These are phyloP conservation scores for Xestia rhomboidea DNA, from an alignment of 2,888 invertebrate genomes.

Conservation along the genomic window DNA sequence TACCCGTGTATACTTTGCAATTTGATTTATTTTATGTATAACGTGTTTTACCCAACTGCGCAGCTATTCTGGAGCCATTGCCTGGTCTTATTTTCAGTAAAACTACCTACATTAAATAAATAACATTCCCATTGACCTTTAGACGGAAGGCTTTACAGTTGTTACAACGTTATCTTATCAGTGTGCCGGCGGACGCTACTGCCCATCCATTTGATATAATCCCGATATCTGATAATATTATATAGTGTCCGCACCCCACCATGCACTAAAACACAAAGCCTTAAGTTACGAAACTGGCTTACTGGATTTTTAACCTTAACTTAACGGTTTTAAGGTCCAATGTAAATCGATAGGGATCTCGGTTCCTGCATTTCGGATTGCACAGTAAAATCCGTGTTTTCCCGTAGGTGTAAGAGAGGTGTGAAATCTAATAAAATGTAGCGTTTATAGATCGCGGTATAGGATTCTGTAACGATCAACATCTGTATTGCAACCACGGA, in stretches of 20 bases:
- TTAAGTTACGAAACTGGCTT: background rate
- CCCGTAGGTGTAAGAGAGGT: constrained; percentile 47
- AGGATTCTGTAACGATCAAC: constrained; percentile 47
- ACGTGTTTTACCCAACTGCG: background rate
- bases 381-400: constrained; percentile 12
- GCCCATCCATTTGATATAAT: constrained; percentile 40
- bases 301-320: background rate
- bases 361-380: constrained; percentile 20
- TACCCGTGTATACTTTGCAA: background rate
- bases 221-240: constrained; percentile 40
- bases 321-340: rapidly evolving
- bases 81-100: background rate
- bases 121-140: constrained; percentile 23
- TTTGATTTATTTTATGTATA: background rate
- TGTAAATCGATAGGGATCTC: background rate
- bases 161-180: constrained; percentile 38
- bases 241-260: constrained; percentile 5
- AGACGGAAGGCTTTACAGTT: constrained; percentile 22
- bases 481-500: constrained; percentile 44
- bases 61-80: background rate
- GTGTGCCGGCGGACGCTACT: constrained; percentile 26
- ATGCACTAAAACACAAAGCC: background rate
- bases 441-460: constrained; percentile 52
- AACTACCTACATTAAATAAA: background rate
- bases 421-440: constrained; percentile 56